A percentile compares a stretch with the other conserved stretches of the same genome.
These are phyloP conservation scores for Metaphire vulgaris DNA, from an alignment of 1,140 invertebrate genomes.

Conservation along the genomic window DNA sequence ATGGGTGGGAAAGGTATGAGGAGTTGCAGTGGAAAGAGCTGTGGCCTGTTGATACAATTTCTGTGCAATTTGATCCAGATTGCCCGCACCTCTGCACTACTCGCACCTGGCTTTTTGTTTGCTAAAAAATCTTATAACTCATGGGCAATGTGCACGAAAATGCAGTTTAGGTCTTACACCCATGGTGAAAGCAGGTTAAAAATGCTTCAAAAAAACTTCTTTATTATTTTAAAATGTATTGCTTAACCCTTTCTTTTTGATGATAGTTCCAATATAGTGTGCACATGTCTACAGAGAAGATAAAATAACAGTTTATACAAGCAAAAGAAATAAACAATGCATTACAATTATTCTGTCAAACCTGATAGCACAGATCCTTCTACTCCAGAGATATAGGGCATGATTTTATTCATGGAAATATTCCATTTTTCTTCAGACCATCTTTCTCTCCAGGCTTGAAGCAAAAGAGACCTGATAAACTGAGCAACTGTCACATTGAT, in stretches of 20 bases:
- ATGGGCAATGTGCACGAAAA: too few species aligned
- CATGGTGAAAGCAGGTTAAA: not conserved
- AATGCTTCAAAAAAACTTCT: not conserved
- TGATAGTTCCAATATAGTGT: too few species aligned
- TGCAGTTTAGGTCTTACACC: not conserved
- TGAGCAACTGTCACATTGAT: not conserved
- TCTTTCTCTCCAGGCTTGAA: not conserved
- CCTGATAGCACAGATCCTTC: not conserved
- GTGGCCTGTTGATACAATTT: too few species aligned
- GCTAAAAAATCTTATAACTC: too few species aligned
- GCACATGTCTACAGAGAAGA: not conserved
- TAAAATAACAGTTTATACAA: not conserved
- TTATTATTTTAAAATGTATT: too few species aligned
- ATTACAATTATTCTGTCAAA: not conserved
- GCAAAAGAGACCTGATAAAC: not conserved
- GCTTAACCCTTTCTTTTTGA: not conserved
- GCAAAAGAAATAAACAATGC: not conserved
- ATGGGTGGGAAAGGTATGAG: too few species aligned
- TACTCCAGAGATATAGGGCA: not conserved
- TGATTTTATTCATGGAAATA: not conserved
- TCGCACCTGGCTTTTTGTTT: too few species aligned
- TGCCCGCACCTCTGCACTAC: too few species aligned
- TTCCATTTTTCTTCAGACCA: not conserved
- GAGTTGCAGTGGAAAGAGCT: too few species aligned
- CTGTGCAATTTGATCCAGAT: too few species aligned